These are phyloP conservation scores for Orchesellides sinensis DNA, from an alignment of 2,888 invertebrate genomes.

Conservation along the genomic window DNA sequence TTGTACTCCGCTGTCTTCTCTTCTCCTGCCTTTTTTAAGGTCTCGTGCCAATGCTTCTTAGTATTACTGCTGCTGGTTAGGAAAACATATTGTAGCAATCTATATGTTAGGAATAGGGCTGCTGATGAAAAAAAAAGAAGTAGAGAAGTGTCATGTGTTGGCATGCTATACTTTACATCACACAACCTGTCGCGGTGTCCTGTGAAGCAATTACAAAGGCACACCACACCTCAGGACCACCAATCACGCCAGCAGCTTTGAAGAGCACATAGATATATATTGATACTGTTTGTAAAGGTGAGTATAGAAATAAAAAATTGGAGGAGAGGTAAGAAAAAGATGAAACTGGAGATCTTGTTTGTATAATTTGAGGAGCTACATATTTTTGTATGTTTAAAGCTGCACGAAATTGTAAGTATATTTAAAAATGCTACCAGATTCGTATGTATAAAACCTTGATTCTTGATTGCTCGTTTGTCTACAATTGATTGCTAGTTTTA, in stretches of 20 bases:
- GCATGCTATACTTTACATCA: slow-evolving; percentile 72
- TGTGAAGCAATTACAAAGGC: slow-evolving; percentile 75
- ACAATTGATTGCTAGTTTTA: too few species aligned
- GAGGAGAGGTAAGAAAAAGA: slow-evolving; percentile 32
- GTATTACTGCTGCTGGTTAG: slow-evolving; percentile 1
- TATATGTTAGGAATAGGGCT: slow-evolving; percentile 31
- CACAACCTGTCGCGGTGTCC: slow-evolving; percentile 75
- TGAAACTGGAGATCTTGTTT: slow-evolving; percentile 56
- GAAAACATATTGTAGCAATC: slow-evolving; percentile 15
- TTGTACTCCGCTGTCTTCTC: slow-evolving; percentile 16
- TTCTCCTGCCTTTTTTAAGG: slow-evolving; percentile 21
- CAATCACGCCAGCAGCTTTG: slow-evolving; percentile 71
- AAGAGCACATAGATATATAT: slow-evolving; percentile 25
- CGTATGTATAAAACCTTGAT: too few species aligned
- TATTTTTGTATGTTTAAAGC: background rate
- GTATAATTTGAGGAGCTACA: slow-evolving; percentile 9
- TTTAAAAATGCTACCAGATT: too few species aligned
- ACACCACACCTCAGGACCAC: slow-evolving; percentile 75
- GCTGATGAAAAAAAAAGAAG: slow-evolving; percentile 72
- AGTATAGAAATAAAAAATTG: slow-evolving; percentile 44
- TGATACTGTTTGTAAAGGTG: background rate
- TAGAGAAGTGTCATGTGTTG: slow-evolving; percentile 74
- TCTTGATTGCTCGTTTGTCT: too few species aligned
- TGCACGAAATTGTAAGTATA: slow-evolving; percentile 28
- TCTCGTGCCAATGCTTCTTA: slow-evolving; percentile 57